Percentiles rank a stretch among this genome's conserved stretches.
Evolutionary conservation across 2,797 vertebrate genomes (phyloP).

Genomic region (Pelochelys cantorii): DNA sequence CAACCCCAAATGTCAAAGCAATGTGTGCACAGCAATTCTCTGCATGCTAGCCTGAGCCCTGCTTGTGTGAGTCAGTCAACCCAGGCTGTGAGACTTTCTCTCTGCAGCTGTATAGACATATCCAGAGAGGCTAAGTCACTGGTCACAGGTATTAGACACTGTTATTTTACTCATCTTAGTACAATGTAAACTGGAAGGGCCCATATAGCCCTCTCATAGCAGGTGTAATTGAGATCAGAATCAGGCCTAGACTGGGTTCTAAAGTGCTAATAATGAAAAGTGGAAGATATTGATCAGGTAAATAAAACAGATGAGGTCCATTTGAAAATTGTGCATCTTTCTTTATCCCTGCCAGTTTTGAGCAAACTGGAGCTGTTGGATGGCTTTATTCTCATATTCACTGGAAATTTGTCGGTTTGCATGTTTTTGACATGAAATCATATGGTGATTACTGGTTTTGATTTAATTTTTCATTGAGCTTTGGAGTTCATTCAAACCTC

Average conservation of each 20-base stretch:
- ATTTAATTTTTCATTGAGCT: neutral
- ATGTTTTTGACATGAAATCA: neutral
- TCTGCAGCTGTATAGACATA: neutral
- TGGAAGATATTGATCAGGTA: neutral
- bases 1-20: neutral
- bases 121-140: neutral
- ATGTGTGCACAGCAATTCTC: neutral
- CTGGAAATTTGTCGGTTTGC: neutral
- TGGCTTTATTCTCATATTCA: neutral
- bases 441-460: neutral
- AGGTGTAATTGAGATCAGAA: neutral
- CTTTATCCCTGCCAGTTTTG: neutral
- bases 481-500: conserved; percentile 1
- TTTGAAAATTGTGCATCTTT: neutral
- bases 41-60: neutral
- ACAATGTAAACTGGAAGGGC: neutral
- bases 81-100: neutral
- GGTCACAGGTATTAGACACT: fast-evolving
- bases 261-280: neutral
- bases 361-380: neutral
- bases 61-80: neutral
- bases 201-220: neutral
- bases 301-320: neutral
- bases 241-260: neutral
- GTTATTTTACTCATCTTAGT: neutral